phyloP scores from a whole-genome alignment of 37 sponge, comb jelly and placozoan genomes.

The Halisarca cf. caerulea region DNA sequence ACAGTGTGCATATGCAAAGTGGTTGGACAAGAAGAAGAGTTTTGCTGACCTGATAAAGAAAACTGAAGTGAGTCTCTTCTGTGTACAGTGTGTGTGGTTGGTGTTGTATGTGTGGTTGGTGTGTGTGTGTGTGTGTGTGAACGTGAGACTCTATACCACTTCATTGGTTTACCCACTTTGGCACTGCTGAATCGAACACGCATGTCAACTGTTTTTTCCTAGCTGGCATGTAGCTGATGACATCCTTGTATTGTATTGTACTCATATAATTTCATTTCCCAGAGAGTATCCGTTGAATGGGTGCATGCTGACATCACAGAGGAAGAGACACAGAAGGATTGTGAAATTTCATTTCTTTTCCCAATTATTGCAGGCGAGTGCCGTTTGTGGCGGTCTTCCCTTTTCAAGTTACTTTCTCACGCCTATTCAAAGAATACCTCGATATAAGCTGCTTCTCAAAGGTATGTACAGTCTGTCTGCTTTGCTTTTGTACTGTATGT shows the following conservation, averaged over 20 bases:
- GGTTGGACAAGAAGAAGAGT: constrained; percentile 42
- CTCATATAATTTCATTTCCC: not conserved
- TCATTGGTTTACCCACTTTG: no score
- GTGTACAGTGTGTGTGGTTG: no score
- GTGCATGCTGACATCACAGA: no score
- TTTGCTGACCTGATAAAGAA: constrained; percentile 57
- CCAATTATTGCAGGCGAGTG: constrained; percentile 42
- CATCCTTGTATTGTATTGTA: not conserved
- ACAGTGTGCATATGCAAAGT: constrained; percentile 50
- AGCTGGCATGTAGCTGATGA: no score
- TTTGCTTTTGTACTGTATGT: not conserved
- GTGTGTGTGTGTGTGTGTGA: no score
- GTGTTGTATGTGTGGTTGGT: no score
- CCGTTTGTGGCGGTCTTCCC: constrained; percentile 61
- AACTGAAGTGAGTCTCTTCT: constrained; percentile 41
- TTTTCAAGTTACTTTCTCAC: constrained; percentile 72
- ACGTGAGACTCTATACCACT: no score
- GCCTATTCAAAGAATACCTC: constrained; percentile 74
- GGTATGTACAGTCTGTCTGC: no score
- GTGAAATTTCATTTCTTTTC: no score
- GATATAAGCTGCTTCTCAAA: constrained; percentile 66
- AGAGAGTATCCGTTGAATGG: not conserved
- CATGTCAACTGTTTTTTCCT: no score
- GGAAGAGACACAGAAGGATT: no score
- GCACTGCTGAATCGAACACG: no score